phyloP scores from a whole-genome alignment of 2,113 vertebrate species.

The Pelecanoides urinatrix region DNA sequence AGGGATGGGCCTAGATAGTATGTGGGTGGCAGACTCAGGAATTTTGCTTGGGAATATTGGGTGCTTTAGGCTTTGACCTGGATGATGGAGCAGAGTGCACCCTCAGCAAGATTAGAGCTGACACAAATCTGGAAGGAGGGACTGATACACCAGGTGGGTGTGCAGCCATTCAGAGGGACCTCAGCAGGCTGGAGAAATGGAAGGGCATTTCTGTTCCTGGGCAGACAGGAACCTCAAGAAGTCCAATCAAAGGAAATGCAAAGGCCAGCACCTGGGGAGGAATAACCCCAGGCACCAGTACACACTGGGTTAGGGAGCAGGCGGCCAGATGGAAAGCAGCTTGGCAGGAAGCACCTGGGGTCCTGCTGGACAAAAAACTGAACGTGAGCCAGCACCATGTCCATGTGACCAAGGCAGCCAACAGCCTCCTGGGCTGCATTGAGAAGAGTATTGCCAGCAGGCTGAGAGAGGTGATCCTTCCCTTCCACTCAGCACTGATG shows the following conservation, averaged over 20 bases:
- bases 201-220: too few relatives aligned
- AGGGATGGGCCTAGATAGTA: neutral
- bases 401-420: neutral
- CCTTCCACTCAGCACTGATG: too few relatives aligned
- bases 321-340: neutral
- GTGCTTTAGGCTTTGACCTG: neutral
- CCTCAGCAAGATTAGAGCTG: neutral
- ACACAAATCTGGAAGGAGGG: neutral
- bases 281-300: neutral
- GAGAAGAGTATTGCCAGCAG: neutral
- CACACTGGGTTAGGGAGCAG: rapidly evolving
- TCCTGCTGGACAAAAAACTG: neutral
- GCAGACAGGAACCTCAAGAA: neutral
- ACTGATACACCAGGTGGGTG: neutral
- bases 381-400: neutral
- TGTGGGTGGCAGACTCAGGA: neutral
- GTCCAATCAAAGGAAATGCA: neutral
- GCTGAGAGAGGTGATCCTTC: neutral
- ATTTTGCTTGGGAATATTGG: neutral
- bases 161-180: neutral
- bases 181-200: neutral
- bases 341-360: neutral
- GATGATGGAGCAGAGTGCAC: neutral
- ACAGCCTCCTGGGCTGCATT: neutral
- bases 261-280: neutral